Evolutionary conservation across 1,140 invertebrate species (phyloP).

Genomic region (Bombus fervidus): DNA sequence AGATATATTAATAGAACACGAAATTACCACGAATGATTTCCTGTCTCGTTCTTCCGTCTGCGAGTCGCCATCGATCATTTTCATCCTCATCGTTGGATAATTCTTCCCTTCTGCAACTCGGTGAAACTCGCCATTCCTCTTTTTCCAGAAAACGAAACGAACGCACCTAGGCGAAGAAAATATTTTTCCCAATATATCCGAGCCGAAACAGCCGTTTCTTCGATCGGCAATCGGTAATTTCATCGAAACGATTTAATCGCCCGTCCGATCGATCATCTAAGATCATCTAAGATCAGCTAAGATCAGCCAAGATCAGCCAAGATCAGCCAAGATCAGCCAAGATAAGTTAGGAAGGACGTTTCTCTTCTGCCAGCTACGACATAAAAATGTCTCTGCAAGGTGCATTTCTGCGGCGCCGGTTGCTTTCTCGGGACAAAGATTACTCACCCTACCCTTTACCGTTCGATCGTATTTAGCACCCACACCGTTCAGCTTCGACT

Average conservation of each 20-base stretch:
- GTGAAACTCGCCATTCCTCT: neutral
- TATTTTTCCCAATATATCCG: too few relatives aligned
- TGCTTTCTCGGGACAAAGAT: constrained; percentile 3
- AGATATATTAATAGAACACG: constrained; percentile 75
- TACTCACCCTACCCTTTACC: constrained; percentile 24
- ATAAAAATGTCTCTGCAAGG: neutral
- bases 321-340: too few relatives aligned
- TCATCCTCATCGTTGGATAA: neutral
- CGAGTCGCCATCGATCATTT: neutral
- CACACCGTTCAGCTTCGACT: constrained; percentile 34
- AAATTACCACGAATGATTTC: constrained; percentile 62
- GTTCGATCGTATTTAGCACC: constrained; percentile 35
- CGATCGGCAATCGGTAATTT: neutral
- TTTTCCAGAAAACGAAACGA: neutral
- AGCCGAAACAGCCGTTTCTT: too few relatives aligned
- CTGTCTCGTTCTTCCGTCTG: neutral
- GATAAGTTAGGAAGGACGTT: too few relatives aligned
- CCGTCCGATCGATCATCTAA: neutral
- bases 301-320: too few relatives aligned
- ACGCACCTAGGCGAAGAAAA: neutral
- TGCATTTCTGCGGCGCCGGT: constrained; percentile 6
- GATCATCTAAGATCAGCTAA: too few relatives aligned
- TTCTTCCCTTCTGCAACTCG: neutral
- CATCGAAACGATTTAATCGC: neutral
- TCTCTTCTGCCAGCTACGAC: too few relatives aligned